Conservation (phyloP, 2,113 vertebrate species). For the Orthonyx spaldingii region DNA sequence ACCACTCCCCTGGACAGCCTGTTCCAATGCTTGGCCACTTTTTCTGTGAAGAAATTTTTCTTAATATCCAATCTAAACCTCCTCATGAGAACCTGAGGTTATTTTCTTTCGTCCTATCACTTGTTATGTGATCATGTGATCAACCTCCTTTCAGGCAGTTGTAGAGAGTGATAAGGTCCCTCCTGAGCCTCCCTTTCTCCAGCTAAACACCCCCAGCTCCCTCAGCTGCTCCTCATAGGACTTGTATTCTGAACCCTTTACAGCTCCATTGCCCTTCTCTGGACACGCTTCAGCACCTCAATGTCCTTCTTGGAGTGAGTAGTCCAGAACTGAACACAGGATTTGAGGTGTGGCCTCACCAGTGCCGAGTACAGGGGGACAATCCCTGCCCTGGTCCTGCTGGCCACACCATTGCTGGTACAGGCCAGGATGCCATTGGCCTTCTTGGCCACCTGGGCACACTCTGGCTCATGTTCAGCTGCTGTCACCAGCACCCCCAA, state of each 20-base stretch:
- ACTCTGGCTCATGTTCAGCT: neutral
- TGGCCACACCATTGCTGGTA: neutral
- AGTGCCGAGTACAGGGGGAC: fast-evolving
- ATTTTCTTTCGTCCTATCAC: neutral
- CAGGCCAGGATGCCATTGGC: neutral
- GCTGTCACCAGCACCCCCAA: neutral
- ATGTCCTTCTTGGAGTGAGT: neutral
- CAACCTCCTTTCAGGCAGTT: neutral
- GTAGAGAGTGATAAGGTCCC: neutral
- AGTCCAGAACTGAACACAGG: neutral
- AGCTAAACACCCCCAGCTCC: neutral
- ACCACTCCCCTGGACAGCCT: neutral
- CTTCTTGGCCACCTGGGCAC: neutral
- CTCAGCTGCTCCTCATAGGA: neutral
- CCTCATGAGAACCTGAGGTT: neutral
- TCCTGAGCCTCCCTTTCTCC: neutral
- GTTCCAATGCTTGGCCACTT: neutral
- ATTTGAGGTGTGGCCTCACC: neutral
- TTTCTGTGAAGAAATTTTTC: neutral
- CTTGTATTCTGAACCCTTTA: neutral
- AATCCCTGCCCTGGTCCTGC: neutral
- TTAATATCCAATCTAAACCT: neutral
- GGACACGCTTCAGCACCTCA: too few relatives aligned
- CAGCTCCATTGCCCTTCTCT: neutral
- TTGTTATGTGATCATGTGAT: too few relatives aligned